Evolutionary conservation across 2,888 invertebrate genomes (phyloP), one percentile per base, ranked within the genome.

Genomic region (Oxystoma pomonae): DNA sequence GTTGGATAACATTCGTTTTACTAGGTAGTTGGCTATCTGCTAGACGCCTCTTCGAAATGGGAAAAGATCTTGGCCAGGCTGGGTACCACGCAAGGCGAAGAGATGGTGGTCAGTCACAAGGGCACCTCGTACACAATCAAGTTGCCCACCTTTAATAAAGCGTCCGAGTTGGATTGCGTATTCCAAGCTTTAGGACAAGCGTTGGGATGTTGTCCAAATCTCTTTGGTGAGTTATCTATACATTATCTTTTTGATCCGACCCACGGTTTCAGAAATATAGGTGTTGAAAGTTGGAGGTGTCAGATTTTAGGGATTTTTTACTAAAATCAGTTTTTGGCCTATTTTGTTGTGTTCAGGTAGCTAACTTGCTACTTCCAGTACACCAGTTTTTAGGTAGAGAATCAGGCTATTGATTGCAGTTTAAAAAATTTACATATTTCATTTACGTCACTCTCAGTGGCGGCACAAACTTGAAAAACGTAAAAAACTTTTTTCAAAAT

Each of bases 41-140:
- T 81, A 57, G 63, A 69, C 2, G 74, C 77, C 0, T 77, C 80
- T 5, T 75, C 73, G 59, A 79, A 80, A 65, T 71, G 78, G 2
- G 80, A 80, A 63, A 76, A 74, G 1, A 73, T 80, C 51, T 63
- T 80, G 62, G 76, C 77, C 1, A 69, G 78, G 61, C 65, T 80
- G 51, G 75, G 75, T 5, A 71, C 73, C 17, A 62, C 78, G 21
- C 66, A 76, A 16, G 78, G 80, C 0, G 80, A 80, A 56, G 80
- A 80, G 68, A 74, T 77, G 66, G 78, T 75, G 2, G 76, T 81
- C 16, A 73, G 76, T 18, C 76, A 78, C 51, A 75, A 72, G 16
- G 78, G 78, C 3, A 84, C 82, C 69, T 83, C 79, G 58, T 85
- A 84, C 68, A 79, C 84, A 19, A 83, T 86, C 1, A 86, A 86